Base-by-base conservation (phyloP, 1,140 invertebrate species). In the Muscidifurax raptorellus region DNA sequence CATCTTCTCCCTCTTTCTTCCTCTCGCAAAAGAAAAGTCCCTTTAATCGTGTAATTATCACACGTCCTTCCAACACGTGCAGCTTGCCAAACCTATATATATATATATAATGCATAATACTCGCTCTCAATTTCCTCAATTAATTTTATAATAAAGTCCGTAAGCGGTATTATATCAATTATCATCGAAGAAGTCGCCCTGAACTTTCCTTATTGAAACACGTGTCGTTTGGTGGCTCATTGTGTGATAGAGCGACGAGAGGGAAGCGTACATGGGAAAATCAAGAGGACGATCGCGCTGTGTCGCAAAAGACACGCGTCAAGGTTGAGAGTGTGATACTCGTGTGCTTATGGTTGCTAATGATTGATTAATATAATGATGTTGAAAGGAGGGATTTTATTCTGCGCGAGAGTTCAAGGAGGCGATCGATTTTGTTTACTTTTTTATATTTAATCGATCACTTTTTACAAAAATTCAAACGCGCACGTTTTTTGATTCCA, bases 131-230 rank as follows among this genome's bases (percentile, higher is more conserved):
- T 40, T 40, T 74, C 25, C 2, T 12, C 44, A 44, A 75, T 25
- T 75, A 75, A 75, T 47, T 44, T 13, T 15, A 7, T 75, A 44
- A 75, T 47, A 44, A 44, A 44, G 36, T 22, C 22, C 72, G 13
- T 75, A 74, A 40, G 30, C 71, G n/a, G 32, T 22, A 74, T n/a
- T 27, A 25, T 25, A 13, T 10, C 22, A 25, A 75, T 44, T 25
- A 75, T 27, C 25, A 25, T 27, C 7, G 28, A 75, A 75, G 72
- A 22, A 59, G 52, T 75, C 36, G 30, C 44, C n/a, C n/a, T 75
- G 71, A 44, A 44, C 36, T 44, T 75, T 75, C 72, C 71, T 74
- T 75, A 59, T 59, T 27, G 36, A 75, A 44, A 9, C 13, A 71
- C 28, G 30, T 71, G 18, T 32, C 69, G 32, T 32, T 32, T 15